These are phyloP conservation scores for Therioaphis trifolii DNA, from an alignment of 2,888 invertebrate species.

Conservation along the genomic window DNA sequence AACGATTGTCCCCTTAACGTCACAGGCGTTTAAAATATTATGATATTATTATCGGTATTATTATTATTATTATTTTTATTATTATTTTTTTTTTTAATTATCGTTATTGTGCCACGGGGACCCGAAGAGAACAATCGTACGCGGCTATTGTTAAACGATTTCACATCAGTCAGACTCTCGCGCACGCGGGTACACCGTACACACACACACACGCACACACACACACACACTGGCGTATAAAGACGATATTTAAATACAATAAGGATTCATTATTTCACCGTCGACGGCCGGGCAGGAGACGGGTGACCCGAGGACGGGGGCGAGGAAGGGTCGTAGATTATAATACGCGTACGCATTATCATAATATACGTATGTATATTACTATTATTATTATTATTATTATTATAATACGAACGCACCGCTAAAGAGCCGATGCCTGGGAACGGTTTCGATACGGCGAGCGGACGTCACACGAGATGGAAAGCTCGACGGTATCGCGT, in stretches of 20 bases:
- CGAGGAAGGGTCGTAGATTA: not conserved
- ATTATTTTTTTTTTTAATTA: slow-evolving; percentile 36
- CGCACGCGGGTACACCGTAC: not conserved
- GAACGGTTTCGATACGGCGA: slow-evolving; percentile 1
- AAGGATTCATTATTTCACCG: slow-evolving; percentile 58
- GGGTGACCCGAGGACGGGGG: not conserved
- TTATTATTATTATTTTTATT: slow-evolving; percentile 11
- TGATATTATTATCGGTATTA: not conserved
- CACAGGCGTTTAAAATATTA: no score
- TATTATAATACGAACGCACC: not conserved
- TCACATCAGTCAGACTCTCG: slow-evolving; percentile 57
- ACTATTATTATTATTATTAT: slow-evolving; percentile 19
- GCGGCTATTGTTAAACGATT: slow-evolving; percentile 50
- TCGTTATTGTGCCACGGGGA: not conserved
- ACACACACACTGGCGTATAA: not conserved
- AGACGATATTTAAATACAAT: slow-evolving; percentile 60
- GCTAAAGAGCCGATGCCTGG: slow-evolving; percentile 17
- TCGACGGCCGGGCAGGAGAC: not conserved
- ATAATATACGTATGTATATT: not conserved
- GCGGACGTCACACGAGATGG: not conserved
- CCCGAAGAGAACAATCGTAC: slow-evolving; percentile 52
- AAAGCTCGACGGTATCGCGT: slow-evolving; percentile 25
- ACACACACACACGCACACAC: not conserved
- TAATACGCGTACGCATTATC: not conserved
- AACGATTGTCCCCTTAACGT: no score